Evolutionary conservation across 2,888 invertebrate species (phyloP), one percentile per base, ranked within the genome.

Genomic region (Scaptomyza parva): DNA sequence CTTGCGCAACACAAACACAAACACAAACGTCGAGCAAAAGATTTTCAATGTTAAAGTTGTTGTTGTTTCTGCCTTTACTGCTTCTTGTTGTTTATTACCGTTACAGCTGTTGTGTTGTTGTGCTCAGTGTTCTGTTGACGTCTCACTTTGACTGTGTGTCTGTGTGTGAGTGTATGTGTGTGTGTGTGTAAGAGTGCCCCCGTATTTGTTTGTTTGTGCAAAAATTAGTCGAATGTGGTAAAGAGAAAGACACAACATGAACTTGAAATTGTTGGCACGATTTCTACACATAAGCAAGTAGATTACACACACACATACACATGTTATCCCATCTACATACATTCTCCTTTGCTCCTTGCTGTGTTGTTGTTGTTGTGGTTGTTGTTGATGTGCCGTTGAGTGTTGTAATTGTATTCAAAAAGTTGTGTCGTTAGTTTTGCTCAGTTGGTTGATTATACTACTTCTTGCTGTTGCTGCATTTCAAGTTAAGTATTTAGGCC

Each of bases 61-160:
- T 53, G 57, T 58, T 61, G 54, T 62, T 76, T 51, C 39, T 61
- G 50, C 22, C 55, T 68, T 54, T 63, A 57, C 33, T 78, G 72
- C 69, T 66, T 70, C 69, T 66, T 70, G 67, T 86, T 86, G 87
- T 84, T 83, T 83, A 81, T 84, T 76, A 84, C 85, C 70, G 74
- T 72, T 76, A 74, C 85, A 83, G 81, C 81, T 86, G 86, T 71
- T 84, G 70, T n/a, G n/a, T n/a, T n/a, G 84, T 48, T 51, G 14
- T 35, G 35, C n/a, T 35, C 30, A 72, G 37, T 37, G 26, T 71
- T 50, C 61, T 69, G 61, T 71, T 71, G 54, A 66, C 62, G 64
- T 57, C 54, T 66, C 37, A 48, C 51, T 61, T 35, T 24, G n/a
- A 35, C 40, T 43, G 12, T 30, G 41, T n/a, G 20, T 26, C 24